Evolutionary conservation across 1,140 invertebrate genomes (phyloP).

Genomic region (Phthorimaea operculella): DNA sequence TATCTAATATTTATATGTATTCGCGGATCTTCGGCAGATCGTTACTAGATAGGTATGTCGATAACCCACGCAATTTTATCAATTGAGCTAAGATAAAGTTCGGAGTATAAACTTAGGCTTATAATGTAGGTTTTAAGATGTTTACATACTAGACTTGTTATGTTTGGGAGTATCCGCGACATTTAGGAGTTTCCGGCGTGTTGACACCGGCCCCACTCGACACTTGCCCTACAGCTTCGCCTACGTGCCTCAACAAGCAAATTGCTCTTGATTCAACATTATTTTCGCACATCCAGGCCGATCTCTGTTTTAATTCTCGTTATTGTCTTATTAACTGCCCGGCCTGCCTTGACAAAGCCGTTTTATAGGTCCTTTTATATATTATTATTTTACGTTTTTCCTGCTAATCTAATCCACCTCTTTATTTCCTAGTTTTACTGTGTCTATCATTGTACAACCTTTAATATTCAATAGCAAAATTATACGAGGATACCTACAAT

Average conservation of each 20-base stretch:
- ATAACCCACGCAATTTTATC: too few relatives aligned
- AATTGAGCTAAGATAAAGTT: too few relatives aligned
- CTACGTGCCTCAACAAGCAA: conserved; percentile 36
- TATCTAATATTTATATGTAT: too few relatives aligned
- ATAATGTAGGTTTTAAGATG: too few relatives aligned
- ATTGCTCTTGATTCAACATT: conserved; percentile 29
- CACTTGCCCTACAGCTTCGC: not conserved
- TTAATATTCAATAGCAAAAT: too few relatives aligned
- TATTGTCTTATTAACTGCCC: not conserved
- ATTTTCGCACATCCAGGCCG: conserved; percentile 19
- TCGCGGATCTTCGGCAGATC: too few relatives aligned
- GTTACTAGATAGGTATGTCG: too few relatives aligned
- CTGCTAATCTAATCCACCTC: not conserved
- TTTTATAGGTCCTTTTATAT: not conserved
- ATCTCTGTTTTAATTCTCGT: conserved; percentile 2
- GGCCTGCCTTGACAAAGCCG: not conserved
- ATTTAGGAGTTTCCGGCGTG: conserved; percentile 14
- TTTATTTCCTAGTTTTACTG: not conserved
- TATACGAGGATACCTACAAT: too few relatives aligned
- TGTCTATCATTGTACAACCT: not conserved
- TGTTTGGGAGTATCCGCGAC: not conserved
- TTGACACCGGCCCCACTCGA: conserved; percentile 20
- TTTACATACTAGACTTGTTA: too few relatives aligned
- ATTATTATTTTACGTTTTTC: not conserved
- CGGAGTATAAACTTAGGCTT: too few relatives aligned